Evolutionary conservation across 2,888 invertebrate species (phyloP), one percentile per base, ranked within the genome.

Genomic region (Hartigia nigra): DNA sequence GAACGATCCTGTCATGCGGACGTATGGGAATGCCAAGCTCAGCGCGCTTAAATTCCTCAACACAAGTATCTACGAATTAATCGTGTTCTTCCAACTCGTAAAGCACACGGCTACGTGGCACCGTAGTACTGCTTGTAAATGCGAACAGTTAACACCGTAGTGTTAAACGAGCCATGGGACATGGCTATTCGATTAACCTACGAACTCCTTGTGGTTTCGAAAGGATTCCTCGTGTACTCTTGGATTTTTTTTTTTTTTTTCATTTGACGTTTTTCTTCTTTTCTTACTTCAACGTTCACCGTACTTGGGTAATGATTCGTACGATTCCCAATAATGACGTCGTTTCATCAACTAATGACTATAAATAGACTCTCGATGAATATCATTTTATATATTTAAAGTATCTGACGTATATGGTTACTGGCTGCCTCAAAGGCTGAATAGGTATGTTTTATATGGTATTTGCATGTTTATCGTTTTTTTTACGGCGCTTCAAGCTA

Each of bases 171-270:
- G 84, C 86, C 79, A 82, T 31, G 84, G 55, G 85, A 88, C 88
- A 88, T 84, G 88, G 83, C 84, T 87, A 87, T 88, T 88, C 88
- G 88, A 88, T 88, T 88, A 88, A 87, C 88, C 87, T 82, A 81
- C 74, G 80, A 76, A 78, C 72, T 72, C 32, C 72, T 23, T 34
- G 72, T 23, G 12, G 72, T 34, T 31, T 34, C 31, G 81, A 79
- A 82, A 55, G 55, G 23, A 55, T 23, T 55, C 55, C 55, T 23
- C 55, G 23, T 55, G 55, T 9, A 55, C 55, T 55, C 55, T 55
- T 55, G 55, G 55, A 23, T 39, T 14, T 14, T 39, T 2, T 1
- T 1, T 14, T 39, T 39, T 14, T 55, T 55, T 55, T 55, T 23
- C 23, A 9, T 55, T 4, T 0, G 1, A 0, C 4, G 23, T 23